Evolutionary conservation across 1,140 invertebrate species (phyloP).

Genomic region (Drosophila obscura): DNA sequence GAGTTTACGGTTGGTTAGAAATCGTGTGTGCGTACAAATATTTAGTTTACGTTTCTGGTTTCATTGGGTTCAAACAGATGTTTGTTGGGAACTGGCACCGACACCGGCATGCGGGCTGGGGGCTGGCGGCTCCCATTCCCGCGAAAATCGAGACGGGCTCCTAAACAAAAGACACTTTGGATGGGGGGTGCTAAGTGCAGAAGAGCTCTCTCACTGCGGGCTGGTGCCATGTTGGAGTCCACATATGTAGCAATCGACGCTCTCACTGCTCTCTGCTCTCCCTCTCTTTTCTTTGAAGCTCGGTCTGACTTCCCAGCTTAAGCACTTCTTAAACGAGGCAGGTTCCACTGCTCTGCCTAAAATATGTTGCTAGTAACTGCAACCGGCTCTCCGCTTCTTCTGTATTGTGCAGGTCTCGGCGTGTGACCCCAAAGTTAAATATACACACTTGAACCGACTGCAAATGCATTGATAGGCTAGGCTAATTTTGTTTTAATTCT

Average conservation of each 20-base stretch:
- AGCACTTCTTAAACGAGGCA: conserved; percentile 9
- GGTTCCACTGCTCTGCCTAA: background rate
- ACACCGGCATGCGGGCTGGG: too few species aligned
- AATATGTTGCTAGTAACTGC: too few species aligned
- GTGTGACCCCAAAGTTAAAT: too few species aligned
- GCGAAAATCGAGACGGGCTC: conserved; percentile 44
- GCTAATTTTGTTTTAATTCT: background rate
- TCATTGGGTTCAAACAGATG: background rate
- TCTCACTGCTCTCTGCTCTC: conserved; percentile 2
- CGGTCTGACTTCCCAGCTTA: conserved; percentile 6
- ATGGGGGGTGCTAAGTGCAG: conserved; percentile 25
- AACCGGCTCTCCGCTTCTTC: too few species aligned
- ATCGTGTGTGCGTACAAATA: conserved; percentile 3
- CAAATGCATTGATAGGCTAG: too few species aligned
- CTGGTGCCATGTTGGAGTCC: conserved; percentile 46
- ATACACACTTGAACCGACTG: too few species aligned
- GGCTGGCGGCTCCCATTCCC: conserved; percentile 15
- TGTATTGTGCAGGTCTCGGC: too few species aligned
- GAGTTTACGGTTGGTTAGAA: conserved; percentile 31
- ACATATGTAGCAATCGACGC: conserved; percentile 27
- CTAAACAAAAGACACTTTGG: conserved; percentile 45
- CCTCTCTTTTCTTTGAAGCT: conserved; percentile 2
- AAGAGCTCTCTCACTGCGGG: background rate
- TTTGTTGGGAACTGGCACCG: background rate
- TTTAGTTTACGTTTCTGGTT: conserved; percentile 6